These are phyloP conservation scores for Serranus cabrilla DNA, from an alignment of 2,797 vertebrate species.

Conservation along the genomic window DNA sequence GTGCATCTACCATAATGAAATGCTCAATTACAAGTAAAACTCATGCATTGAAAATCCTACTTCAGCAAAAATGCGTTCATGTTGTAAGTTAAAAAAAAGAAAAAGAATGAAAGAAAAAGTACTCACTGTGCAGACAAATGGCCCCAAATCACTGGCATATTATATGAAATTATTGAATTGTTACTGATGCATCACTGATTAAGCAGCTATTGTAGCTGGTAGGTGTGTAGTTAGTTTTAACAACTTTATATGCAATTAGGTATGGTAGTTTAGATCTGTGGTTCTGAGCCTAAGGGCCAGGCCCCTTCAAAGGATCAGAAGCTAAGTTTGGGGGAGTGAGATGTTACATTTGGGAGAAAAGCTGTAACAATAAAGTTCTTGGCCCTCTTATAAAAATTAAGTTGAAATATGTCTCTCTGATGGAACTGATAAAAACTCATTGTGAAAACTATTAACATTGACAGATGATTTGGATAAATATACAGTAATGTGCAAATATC, in stretches of 20 bases:
- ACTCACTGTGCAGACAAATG: no score
- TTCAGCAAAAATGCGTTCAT: background rate
- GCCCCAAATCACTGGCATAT: background rate
- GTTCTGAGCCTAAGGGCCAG: background rate
- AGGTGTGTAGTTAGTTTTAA: background rate
- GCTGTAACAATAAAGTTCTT: background rate
- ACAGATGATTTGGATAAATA: no score
- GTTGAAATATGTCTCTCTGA: background rate
- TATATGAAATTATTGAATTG: background rate
- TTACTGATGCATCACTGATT: background rate
- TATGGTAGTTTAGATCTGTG: background rate
- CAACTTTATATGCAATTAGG: background rate
- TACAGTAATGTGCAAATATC: no score
- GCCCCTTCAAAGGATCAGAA: background rate
- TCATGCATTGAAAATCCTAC: background rate
- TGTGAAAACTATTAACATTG: background rate
- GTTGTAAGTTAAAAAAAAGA: background rate
- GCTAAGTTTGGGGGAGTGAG: background rate
- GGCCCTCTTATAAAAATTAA: background rate
- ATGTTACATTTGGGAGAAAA: background rate
- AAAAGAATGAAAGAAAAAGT: background rate
- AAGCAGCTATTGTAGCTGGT: background rate
- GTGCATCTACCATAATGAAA: background rate
- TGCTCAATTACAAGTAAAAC: background rate
- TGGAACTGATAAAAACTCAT: background rate